A percentile compares a stretch with the other conserved stretches of the same genome.
Evolutionary conservation across 2,888 invertebrate species (phyloP).

Genomic region (Trichogramma dendrolimi): DNA sequence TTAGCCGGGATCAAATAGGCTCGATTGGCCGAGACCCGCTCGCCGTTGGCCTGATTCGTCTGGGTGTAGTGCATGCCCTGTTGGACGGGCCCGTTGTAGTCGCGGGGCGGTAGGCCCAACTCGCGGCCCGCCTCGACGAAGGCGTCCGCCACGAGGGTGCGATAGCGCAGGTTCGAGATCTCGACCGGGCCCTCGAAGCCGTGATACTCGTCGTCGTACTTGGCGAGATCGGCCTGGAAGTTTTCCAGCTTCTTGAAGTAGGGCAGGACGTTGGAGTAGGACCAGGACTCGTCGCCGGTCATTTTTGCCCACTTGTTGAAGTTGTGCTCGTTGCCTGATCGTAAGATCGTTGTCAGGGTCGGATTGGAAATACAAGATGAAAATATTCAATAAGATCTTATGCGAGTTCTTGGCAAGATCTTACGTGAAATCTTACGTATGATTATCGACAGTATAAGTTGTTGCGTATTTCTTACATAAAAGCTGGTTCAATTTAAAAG

Average conservation of each 20-base stretch:
- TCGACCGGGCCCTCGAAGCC: conserved; percentile 58
- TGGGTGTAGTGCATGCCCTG: conserved; percentile 66
- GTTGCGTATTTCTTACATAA: too few species aligned
- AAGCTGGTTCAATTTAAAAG: too few species aligned
- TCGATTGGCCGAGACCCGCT: conserved; percentile 59
- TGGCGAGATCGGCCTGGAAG: conserved; percentile 53
- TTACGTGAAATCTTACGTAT: too few species aligned
- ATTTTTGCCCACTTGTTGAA: conserved; percentile 69
- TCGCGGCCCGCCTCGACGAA: conserved; percentile 62
- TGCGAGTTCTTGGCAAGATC: too few species aligned
- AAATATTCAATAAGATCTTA: too few species aligned
- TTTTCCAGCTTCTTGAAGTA: conserved; percentile 78
- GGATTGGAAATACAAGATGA: too few species aligned
- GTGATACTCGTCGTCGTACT: conserved; percentile 55
- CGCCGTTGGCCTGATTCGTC: conserved; percentile 59
- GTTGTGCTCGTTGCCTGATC: conserved; percentile 62
- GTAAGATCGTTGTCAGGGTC: neutral
- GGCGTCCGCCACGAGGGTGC: conserved; percentile 58
- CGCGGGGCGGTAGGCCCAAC: conserved; percentile 61
- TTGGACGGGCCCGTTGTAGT: conserved; percentile 64
- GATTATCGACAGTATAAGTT: too few species aligned
- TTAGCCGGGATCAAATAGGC: conserved; percentile 59
- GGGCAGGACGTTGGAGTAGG: conserved; percentile 66
- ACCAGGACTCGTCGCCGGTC: conserved; percentile 70
- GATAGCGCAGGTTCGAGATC: conserved; percentile 57